Evolutionary conservation across 2,888 invertebrate genomes (phyloP), one percentile per base, ranked within the genome.

Genomic region (Microctonus aethiopoides): DNA sequence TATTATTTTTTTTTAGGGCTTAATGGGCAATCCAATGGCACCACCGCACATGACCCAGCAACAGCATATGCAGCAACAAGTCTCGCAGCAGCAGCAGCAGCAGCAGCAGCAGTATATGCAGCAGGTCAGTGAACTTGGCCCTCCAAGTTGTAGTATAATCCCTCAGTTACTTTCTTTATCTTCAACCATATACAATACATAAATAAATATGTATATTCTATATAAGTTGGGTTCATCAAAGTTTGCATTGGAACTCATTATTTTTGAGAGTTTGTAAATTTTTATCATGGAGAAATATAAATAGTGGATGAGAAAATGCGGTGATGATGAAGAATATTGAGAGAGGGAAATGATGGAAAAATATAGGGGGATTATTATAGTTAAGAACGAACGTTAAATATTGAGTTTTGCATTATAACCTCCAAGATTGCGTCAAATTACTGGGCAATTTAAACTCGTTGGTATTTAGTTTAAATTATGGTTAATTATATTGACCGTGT

Each of bases 71-170:
- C 84, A 84, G 75, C 85, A 84, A 76, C 86, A 85, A 77, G 85
- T 86, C 68, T 79, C 83, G 54, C 86, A 85, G 77, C 83, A 84
- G 75, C 84, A 86, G n/a, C 84, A 86, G 72, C 87, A 87, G 85
- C 87, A 84, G 80, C 85, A 87, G 86, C 84, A 86, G n/a, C 84
- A 86, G 72, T 87, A 87, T 73, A 87, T 87, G 85, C 87, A 84
- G 80, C 85, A 87, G 86, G 87, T 87, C 75, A 79, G 81, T 81
- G 71, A 76, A 75, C 70, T 74, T 71, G 68, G 67, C 74, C 52
- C 61, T 72, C 68, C 52, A 62, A 60, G 63, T 56, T n/a, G n/a
- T n/a, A n/a, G 16, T 46, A 57, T 13, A 34, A 22, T 9, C 20
- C 13, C 36, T 24, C 39, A 46, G 63, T 24, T 29, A 3, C 7